Conservation (phyloP, 2,797 vertebrate genomes). For the Hylomyscus alleni region DNA sequence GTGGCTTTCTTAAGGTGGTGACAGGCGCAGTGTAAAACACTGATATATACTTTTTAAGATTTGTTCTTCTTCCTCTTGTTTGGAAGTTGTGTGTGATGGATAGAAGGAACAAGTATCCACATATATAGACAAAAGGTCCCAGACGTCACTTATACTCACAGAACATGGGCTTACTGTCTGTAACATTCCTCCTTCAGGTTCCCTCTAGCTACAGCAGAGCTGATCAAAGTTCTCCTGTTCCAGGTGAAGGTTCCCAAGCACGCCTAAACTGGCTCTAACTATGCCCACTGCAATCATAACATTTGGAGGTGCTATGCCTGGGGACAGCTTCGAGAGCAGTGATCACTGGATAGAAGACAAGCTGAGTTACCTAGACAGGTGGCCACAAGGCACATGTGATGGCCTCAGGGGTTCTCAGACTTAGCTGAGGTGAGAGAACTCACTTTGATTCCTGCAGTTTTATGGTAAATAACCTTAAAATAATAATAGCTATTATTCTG, state of each 20-base stretch:
- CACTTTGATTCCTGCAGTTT: neutral
- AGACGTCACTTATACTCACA: neutral
- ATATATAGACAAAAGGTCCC: neutral
- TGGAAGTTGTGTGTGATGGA: neutral
- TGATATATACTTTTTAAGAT: neutral
- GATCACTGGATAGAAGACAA: neutral
- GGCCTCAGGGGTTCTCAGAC: neutral
- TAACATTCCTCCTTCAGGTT: neutral
- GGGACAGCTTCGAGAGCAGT: neutral
- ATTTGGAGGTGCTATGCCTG: neutral
- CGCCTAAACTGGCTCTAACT: neutral
- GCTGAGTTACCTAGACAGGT: neutral
- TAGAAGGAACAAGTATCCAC: neutral
- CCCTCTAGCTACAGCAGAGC: neutral
- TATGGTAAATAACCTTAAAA: slow-evolving; percentile 13
- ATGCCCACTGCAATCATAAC: neutral
- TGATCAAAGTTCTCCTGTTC: neutral
- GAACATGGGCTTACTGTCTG: neutral
- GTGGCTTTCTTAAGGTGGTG: neutral
- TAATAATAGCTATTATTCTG: neutral
- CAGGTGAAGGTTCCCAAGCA: neutral
- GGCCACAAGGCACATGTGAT: neutral
- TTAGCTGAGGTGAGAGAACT: neutral
- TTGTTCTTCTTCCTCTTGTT: slow-evolving; percentile 18
- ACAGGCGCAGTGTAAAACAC: neutral